Evolutionary conservation across 2,888 invertebrate genomes (phyloP), one percentile per base, ranked within the genome.

Genomic region (Macaria notata): DNA sequence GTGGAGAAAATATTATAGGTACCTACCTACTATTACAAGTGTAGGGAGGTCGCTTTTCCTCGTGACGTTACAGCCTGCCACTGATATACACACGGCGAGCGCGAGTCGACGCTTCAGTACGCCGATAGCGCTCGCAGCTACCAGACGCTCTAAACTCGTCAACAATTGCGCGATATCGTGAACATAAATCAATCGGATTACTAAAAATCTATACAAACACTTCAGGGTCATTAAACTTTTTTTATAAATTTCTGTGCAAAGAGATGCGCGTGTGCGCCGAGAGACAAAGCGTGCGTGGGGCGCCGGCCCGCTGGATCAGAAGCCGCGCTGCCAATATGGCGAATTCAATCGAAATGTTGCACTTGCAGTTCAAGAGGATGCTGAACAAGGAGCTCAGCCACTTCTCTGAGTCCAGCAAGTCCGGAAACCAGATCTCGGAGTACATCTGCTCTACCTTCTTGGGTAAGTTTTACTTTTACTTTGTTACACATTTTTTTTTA

Each of bases 391-490:
- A 99, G 92, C 94, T 99, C 80, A 98, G 98, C 82, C 99, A 99
- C 91, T 99, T 99, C 93, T 99, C 99, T 66, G 99, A 99, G 91
- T 98, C 98, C 69, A 98, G 98, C 93, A 98, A 97, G 92, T 98
- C 99, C 72, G 99, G 99, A 79, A 98, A 99, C 92, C 99, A 99
- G 94, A 98, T 99, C 86, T 99, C 99, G 60, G 99, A 99, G 90
- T 99, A 98, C 93, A 98, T 99, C 92, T 98, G 98, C 93, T 97
- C 97, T 75, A 99, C 99, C 75, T 99, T 99, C 93, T 95, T 99
- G 92, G 98, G 99, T 99, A 92, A 96, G 97, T 69, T 64, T 64
- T 63, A 69, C 47, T 55, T 59, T 63, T 33, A 5, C 48, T 19
- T 19, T 19, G 19, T 2, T 19, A 2, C 19, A n/a, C 19, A 1